Evolutionary conservation across 2,888 invertebrate species (phyloP).

Genomic region (Melieria omissa): DNA sequence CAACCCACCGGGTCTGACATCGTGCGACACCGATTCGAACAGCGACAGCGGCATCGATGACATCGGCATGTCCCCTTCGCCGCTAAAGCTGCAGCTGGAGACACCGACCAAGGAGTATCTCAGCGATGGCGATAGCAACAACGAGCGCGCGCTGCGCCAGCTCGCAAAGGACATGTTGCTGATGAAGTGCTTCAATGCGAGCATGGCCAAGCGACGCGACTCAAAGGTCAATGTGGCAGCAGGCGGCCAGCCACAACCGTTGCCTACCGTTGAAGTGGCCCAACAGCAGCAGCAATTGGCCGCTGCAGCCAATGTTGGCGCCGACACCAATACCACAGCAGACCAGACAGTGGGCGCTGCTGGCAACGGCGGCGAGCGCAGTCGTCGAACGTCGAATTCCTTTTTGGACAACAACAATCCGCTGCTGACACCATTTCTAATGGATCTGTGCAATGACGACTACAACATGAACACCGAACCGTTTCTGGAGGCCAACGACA

Average conservation of each 20-base stretch:
- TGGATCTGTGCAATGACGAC: slow-evolving; percentile 63
- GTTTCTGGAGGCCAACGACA: slow-evolving; percentile 54
- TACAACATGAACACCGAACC: slow-evolving; percentile 58
- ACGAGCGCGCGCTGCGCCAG: slow-evolving; percentile 3
- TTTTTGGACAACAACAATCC: slow-evolving; percentile 61
- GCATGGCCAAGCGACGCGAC: slow-evolving; percentile 2
- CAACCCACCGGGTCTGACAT: slow-evolving; percentile 52
- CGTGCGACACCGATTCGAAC: slow-evolving; percentile 58
- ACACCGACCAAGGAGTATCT: neutral
- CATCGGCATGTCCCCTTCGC: slow-evolving; percentile 44
- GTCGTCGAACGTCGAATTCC: slow-evolving; percentile 51
- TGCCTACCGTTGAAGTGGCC: neutral
- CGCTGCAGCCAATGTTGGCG: neutral
- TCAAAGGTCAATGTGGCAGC: neutral
- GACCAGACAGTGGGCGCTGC: slow-evolving; percentile 6
- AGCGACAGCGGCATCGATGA: slow-evolving; percentile 64
- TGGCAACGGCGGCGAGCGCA: slow-evolving; percentile 18
- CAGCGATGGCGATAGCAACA: neutral
- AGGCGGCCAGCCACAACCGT: neutral
- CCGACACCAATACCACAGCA: neutral
- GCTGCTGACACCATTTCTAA: slow-evolving; percentile 56
- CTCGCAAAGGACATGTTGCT: slow-evolving; percentile 29
- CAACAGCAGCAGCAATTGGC: neutral
- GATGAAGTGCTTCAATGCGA: slow-evolving; percentile 22
- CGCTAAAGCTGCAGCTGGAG: slow-evolving; percentile 35